Conservation (phyloP, 2,888 invertebrate species). For the Cynaeus angustus region DNA sequence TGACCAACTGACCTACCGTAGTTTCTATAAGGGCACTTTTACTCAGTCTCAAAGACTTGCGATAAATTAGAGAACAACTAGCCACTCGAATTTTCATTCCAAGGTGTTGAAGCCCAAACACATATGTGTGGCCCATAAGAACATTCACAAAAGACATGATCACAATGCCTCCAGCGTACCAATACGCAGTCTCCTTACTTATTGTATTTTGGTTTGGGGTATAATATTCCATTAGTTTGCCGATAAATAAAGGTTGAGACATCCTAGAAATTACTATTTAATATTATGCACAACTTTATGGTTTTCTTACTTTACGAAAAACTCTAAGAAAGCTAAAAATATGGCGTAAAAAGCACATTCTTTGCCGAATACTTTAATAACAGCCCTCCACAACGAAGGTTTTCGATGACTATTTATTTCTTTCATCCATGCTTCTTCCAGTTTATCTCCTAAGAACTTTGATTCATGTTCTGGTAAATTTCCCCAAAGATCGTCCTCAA, state of each 20-base stretch:
- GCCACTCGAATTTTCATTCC: constrained; percentile 90
- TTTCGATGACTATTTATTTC: constrained; percentile 58
- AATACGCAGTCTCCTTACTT: constrained; percentile 77
- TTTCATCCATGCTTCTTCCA: constrained; percentile 67
- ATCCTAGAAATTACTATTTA: constrained; percentile 54
- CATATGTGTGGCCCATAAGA: constrained; percentile 82
- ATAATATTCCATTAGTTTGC: constrained; percentile 77
- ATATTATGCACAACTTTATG: background rate
- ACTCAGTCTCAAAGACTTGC: constrained; percentile 81
- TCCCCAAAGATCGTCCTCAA: constrained; percentile 72
- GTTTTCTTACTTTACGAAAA: constrained; percentile 60
- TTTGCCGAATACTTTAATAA: constrained; percentile 63
- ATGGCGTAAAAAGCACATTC: constrained; percentile 60
- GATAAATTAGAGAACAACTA: constrained; percentile 87
- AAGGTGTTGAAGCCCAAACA: constrained; percentile 86
- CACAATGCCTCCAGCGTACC: constrained; percentile 85
- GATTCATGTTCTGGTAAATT: constrained; percentile 72
- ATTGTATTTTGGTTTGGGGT: constrained; percentile 70
- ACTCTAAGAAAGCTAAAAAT: constrained; percentile 60
- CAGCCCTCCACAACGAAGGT: constrained; percentile 61
- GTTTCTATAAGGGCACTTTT: constrained; percentile 88
- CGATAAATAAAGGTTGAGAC: constrained; percentile 57
- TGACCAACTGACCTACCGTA: constrained; percentile 75
- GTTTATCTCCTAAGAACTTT: constrained; percentile 68
- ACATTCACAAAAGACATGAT: constrained; percentile 82